Conservation (phyloP, 92 coral and sea anemone genomes). For the Epizoanthus illoricatus region DNA sequence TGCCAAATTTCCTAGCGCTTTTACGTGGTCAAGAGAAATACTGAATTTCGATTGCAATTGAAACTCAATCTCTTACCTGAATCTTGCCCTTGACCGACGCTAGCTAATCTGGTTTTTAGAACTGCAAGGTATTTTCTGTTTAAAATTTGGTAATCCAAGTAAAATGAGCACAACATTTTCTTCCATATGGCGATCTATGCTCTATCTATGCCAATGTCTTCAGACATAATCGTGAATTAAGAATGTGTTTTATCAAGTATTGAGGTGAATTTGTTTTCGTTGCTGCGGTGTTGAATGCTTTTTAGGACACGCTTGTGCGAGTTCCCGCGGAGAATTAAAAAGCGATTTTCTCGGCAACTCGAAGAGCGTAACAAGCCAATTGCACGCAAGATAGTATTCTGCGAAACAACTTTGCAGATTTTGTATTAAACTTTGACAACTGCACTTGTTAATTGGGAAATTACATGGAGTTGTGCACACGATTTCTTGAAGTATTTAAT, state of each 20-base stretch:
- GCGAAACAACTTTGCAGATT: not conserved
- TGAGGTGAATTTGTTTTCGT: not conserved
- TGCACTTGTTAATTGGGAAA: not conserved
- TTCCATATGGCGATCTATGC: too few species aligned
- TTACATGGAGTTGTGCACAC: not conserved
- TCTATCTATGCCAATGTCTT: not conserved
- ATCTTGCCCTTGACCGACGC: conserved; percentile 37
- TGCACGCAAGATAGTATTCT: too few species aligned
- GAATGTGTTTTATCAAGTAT: not conserved
- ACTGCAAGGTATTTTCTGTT: not conserved
- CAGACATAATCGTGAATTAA: not conserved
- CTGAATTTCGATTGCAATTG: conserved; percentile 17
- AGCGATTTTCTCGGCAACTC: not conserved
- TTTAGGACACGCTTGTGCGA: not conserved
- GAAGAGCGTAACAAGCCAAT: not conserved
- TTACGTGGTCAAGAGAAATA: not conserved
- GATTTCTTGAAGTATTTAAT: too few species aligned
- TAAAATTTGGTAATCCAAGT: not conserved
- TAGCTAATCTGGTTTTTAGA: not conserved
- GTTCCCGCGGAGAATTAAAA: not conserved
- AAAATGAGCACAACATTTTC: not conserved
- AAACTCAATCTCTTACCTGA: conserved; percentile 5
- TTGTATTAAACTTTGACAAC: not conserved
- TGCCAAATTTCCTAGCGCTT: conserved; percentile 1
- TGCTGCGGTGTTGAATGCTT: not conserved